phyloP scores from a whole-genome alignment of 2,797 vertebrate species.

The Amblyopsis hoosieri region DNA sequence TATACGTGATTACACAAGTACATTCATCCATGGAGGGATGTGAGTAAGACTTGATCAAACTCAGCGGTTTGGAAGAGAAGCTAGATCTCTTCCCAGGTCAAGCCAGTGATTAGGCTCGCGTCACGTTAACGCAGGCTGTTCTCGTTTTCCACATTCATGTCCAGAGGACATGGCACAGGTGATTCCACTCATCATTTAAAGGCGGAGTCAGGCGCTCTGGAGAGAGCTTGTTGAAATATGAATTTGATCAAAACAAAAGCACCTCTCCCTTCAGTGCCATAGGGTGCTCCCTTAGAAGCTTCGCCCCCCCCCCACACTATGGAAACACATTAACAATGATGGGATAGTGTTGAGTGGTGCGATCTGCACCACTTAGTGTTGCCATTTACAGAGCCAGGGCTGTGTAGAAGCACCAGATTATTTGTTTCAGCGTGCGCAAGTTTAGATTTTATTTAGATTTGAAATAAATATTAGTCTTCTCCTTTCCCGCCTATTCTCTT shows the following conservation, averaged over 20 bases:
- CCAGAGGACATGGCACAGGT: conserved; percentile 1
- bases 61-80: conserved; percentile 39
- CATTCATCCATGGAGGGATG: conserved; percentile 58
- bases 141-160: conserved; percentile 22
- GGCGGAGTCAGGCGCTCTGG: not conserved
- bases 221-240: not conserved
- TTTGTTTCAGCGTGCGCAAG: too few species aligned
- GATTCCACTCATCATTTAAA: conserved; percentile 19
- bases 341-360: too few species aligned
- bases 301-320: too few species aligned
- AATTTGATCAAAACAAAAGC: not conserved
- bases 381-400: too few species aligned
- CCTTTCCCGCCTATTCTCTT: too few species aligned
- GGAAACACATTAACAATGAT: too few species aligned
- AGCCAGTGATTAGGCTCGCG: conserved; percentile 24
- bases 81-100: conserved; percentile 38
- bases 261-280: not conserved
- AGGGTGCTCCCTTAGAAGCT: too few species aligned
- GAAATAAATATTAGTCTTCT: too few species aligned
- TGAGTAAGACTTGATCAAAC: conserved; percentile 56
- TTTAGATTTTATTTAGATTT: too few species aligned
- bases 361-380: too few species aligned
- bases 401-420: too few species aligned
- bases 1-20: conserved; percentile 68
- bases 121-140: conserved; percentile 6